Base-by-base conservation (phyloP, 2,113 vertebrate genomes). In the Myiozetetes cayanensis region DNA sequence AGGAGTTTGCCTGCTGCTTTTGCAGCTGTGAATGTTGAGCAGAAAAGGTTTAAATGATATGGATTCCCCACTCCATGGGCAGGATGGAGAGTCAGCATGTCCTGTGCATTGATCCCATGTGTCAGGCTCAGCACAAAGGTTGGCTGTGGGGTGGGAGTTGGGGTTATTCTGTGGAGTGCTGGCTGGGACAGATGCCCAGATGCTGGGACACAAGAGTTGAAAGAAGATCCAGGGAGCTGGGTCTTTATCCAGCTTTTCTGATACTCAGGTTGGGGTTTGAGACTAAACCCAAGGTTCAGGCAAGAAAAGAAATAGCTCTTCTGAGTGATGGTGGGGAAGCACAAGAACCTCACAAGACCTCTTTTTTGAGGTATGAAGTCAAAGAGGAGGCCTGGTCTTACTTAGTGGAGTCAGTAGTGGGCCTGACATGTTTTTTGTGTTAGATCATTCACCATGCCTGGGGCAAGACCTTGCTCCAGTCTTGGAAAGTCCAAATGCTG, bases 111-210 rank as follows among this genome's bases (percentile, higher is more conserved):
- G 61, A 49, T 61, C 24, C 20, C 12, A 0, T 16, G 46, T 47
- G 31, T 68, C 0, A 0, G 49, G 14, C 61, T 65, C 58, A 71
- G 68, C 49, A 75, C 0, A 0, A 55, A 70, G 35, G n/a, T 19
- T 30, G 24, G 20, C 28, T 58, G 37, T 44, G 44, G 31, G 46
- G 53, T 44, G 14, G 27, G 19, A 73, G 12, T 39, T 62, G 18
- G 24, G 16, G 23, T 25, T 9, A 30, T 30, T 86, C 37, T 67
- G 33, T 17, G 44, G 15, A 75, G 12, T 7, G 22, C 43, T 55
- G 55, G 17, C 31, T 78, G 53, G 30, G 62, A 89, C 35, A 52
- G 27, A 50, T 7, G 14, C 18, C 30, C 41, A 52, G 27, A 82
- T 37, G 8, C 39, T 82, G 37, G 24, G 52, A 93, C 35, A 56